A percentile compares a stretch with the other conserved stretches of the same genome.
phyloP scores from a whole-genome alignment of 2,888 invertebrate species.

The Zygaena filipendulae region DNA sequence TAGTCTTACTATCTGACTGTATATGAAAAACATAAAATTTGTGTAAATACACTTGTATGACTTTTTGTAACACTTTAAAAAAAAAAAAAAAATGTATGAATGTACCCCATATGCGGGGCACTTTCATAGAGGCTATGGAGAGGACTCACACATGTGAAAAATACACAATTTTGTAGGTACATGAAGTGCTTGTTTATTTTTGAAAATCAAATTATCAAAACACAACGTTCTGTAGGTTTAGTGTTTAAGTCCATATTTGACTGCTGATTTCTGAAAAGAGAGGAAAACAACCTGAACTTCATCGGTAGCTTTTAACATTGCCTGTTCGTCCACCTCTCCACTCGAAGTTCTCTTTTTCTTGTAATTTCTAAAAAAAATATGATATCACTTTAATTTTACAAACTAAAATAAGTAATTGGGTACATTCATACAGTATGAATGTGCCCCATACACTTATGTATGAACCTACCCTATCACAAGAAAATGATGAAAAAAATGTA shows the following conservation, averaged over 20 bases:
- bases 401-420: slow-evolving; percentile 3
- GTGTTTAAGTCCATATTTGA: slow-evolving; percentile 11
- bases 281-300: slow-evolving; percentile 8
- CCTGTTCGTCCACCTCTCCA: slow-evolving; percentile 11
- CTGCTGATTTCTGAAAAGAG: slow-evolving; percentile 10
- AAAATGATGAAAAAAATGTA: slow-evolving; percentile 1
- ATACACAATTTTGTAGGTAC: slow-evolving; percentile 3
- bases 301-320: slow-evolving; percentile 9
- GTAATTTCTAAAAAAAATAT: slow-evolving; percentile 2
- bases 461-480: slow-evolving; percentile 6
- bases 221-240: slow-evolving; percentile 5
- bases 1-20: slow-evolving; percentile 3
- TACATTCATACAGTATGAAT: slow-evolving; percentile 5
- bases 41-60: slow-evolving; percentile 3
- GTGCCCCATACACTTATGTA: slow-evolving; percentile 1
- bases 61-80: slow-evolving; percentile 2
- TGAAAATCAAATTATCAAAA: background rate
- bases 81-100: slow-evolving; percentile 4
- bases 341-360: slow-evolving; percentile 11
- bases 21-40: slow-evolving; percentile 4
- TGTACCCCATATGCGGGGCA: slow-evolving; percentile 3
- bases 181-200: slow-evolving; percentile 2
- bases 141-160: slow-evolving; percentile 1
- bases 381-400: slow-evolving; percentile 3
- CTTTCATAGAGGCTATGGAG: slow-evolving; percentile 5